These are phyloP conservation scores for Pipistrellus pipistrellus DNA, from an alignment of 2,797 vertebrate genomes.

Conservation along the genomic window DNA sequence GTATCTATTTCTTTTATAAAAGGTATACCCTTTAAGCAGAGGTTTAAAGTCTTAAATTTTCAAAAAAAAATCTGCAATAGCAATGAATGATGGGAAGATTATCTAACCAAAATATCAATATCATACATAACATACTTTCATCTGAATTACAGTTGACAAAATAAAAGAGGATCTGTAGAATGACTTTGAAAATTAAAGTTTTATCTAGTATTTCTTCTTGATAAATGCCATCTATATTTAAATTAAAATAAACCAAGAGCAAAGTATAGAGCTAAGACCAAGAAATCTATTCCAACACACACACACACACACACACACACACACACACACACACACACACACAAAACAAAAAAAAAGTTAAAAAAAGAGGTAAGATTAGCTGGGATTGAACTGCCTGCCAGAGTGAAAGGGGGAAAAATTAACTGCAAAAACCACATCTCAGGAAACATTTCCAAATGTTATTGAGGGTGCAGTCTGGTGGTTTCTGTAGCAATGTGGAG, in stretches of 20 bases:
- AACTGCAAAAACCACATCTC: slow-evolving; percentile 85
- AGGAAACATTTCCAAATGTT: slow-evolving; percentile 83
- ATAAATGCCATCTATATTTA: slow-evolving; percentile 31
- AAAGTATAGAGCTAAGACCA: slow-evolving; percentile 72
- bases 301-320: not conserved
- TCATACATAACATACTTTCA: slow-evolving; percentile 35
- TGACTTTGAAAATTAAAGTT: slow-evolving; percentile 60
- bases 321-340: slow-evolving; percentile 36
- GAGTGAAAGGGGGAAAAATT: slow-evolving; percentile 51
- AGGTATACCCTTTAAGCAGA: not conserved
- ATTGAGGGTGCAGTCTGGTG: slow-evolving; percentile 81
- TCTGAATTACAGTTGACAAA: not conserved
- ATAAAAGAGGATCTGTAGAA: slow-evolving; percentile 28
- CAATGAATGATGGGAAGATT: slow-evolving; percentile 48
- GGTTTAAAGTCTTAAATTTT: not conserved
- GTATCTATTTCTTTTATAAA: not conserved
- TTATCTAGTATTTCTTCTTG: slow-evolving; percentile 23
- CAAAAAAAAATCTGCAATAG: not conserved
- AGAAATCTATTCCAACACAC: slow-evolving; percentile 74
- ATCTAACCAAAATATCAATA: not conserved
- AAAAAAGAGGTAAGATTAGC: slow-evolving; percentile 11
- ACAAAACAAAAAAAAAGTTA: not conserved
- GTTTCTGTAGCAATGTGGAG: slow-evolving; percentile 77
- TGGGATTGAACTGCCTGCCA: slow-evolving; percentile 76
- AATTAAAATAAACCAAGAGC: slow-evolving; percentile 81